Evolutionary conservation across 2,113 vertebrate species (phyloP).

Genomic region (Dasyurus viverrinus): DNA sequence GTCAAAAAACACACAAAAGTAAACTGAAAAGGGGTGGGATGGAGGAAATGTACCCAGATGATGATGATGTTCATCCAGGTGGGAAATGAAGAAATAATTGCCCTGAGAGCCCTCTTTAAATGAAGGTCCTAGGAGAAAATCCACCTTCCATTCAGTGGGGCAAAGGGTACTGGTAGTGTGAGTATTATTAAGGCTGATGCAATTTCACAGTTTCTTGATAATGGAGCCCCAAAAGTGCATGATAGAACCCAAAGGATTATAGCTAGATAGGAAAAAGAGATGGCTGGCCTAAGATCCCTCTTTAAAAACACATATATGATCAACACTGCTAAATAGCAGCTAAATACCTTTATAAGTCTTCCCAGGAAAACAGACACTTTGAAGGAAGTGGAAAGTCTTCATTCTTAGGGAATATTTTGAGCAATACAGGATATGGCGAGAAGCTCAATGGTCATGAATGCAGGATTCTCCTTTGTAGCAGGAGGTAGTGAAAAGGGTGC

Average conservation of each 20-base stretch:
- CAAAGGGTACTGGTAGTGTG: neutral
- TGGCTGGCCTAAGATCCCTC: neutral
- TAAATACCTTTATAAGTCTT: neutral
- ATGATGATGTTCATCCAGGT: neutral
- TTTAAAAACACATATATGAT: neutral
- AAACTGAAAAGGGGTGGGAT: neutral
- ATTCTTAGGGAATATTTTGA: neutral
- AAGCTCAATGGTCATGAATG: neutral
- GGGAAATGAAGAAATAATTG: neutral
- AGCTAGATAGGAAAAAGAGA: neutral
- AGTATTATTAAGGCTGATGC: neutral
- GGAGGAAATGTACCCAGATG: neutral
- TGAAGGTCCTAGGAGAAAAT: neutral
- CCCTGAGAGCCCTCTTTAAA: neutral
- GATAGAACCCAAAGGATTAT: neutral
- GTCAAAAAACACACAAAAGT: neutral
- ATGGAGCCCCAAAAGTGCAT: neutral
- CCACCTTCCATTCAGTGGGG: neutral
- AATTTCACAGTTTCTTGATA: neutral
- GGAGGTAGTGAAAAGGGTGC: neutral
- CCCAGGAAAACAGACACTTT: neutral
- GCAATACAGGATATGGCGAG: neutral
- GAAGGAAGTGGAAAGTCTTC: neutral
- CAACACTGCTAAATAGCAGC: neutral
- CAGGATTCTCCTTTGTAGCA: fast-evolving